Conservation (phyloP, 1,140 invertebrate genomes). For the Proales similis region DNA sequence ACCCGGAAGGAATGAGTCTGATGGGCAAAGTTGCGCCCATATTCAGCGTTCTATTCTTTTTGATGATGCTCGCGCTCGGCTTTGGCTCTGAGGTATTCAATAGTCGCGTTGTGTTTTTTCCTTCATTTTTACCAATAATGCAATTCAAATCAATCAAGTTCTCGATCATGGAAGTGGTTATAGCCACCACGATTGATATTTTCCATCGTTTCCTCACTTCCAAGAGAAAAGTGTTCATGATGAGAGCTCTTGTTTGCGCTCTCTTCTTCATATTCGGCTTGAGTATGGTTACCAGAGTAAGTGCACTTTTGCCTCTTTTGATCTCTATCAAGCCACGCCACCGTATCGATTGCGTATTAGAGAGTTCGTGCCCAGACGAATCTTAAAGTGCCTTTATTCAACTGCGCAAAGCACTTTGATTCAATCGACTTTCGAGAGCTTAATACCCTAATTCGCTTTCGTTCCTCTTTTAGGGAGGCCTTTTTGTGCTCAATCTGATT, state of each 20-base stretch:
- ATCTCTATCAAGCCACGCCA: too few relatives aligned
- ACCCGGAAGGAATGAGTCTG: conserved; percentile 61
- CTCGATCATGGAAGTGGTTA: conserved; percentile 34
- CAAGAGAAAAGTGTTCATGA: neutral
- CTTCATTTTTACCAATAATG: too few relatives aligned
- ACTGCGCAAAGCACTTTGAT: too few relatives aligned
- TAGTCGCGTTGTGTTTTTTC: too few relatives aligned
- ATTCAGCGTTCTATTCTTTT: conserved; percentile 96
- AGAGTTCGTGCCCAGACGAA: too few relatives aligned
- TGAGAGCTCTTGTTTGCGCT: conserved; percentile 1
- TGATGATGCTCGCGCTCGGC: conserved; percentile 91
- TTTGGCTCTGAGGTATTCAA: conserved; percentile 83
- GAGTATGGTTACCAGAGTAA: conserved; percentile 54
- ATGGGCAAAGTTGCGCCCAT: conserved; percentile 77
- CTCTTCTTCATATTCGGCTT: conserved; percentile 19
- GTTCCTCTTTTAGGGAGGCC: conserved; percentile 38
- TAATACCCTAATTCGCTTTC: too few relatives aligned
- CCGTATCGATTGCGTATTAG: too few relatives aligned
- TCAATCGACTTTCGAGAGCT: too few relatives aligned
- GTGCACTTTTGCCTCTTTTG: too few relatives aligned
- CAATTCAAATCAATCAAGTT: too few relatives aligned
- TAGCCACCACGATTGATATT: conserved; percentile 29
- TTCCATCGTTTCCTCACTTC: conserved; percentile 11
- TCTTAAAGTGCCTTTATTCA: too few relatives aligned
- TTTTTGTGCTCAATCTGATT: conserved; percentile 32